Percentiles rank a stretch among this genome's conserved stretches.
phyloP scores from a whole-genome alignment of 2,888 invertebrate genomes.

The Caenorhabditis sp. region DNA sequence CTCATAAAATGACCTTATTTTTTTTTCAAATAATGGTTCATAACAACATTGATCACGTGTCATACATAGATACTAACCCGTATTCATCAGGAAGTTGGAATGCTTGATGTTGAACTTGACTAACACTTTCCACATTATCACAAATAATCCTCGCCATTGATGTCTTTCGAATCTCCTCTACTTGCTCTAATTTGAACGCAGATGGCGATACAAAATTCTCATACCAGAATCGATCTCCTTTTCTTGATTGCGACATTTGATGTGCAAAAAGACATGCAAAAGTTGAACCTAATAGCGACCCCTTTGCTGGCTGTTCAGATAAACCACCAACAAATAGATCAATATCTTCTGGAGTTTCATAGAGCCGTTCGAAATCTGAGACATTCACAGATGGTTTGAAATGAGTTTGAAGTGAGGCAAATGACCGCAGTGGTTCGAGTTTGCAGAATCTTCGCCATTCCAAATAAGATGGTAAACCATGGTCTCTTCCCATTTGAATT shows the following conservation, averaged over 20 bases:
- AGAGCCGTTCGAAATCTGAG: constrained; percentile 36
- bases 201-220: constrained; percentile 71
- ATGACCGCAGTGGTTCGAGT: constrained; percentile 46
- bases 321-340: constrained; percentile 70
- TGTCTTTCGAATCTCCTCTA: constrained; percentile 66
- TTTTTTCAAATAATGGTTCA: too few relatives aligned
- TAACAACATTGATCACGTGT: too few relatives aligned
- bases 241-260: constrained; percentile 63
- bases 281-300: constrained; percentile 68
- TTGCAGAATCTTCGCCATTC: constrained; percentile 65
- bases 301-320: constrained; percentile 64
- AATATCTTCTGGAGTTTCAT: constrained; percentile 63
- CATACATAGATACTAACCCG: constrained; percentile 47
- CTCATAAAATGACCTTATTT: too few relatives aligned
- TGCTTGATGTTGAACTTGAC: constrained; percentile 63
- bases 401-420: constrained; percentile 39
- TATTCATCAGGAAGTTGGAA: constrained; percentile 67
- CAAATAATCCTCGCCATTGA: constrained; percentile 68
- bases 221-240: constrained; percentile 72
- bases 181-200: constrained; percentile 65
- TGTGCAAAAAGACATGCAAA: constrained; percentile 68
- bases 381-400: constrained; percentile 42
- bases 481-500: constrained; percentile 65
- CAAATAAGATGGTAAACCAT: constrained; percentile 63
- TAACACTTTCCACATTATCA: constrained; percentile 66